Conservation (phyloP, 2,797 vertebrate genomes). For the Xenentodon cancila region DNA sequence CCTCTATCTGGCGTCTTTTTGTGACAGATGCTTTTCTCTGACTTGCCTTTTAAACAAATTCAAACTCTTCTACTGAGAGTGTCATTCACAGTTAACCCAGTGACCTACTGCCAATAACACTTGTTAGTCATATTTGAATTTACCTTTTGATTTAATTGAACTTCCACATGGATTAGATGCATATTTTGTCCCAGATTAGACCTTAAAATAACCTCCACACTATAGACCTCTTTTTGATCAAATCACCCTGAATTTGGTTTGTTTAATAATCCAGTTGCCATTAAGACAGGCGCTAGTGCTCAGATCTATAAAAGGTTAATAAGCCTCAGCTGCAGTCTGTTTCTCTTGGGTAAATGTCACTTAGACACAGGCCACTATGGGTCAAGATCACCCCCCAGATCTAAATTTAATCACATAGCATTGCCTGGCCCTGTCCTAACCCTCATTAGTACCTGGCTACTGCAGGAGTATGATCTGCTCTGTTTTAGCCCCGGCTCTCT, state of each 20-base stretch:
- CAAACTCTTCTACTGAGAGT: not conserved
- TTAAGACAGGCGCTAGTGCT: constrained; percentile 78
- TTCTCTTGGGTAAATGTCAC: constrained; percentile 88
- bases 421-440: constrained; percentile 80
- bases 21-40: no score
- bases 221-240: constrained; percentile 71
- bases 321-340: constrained; percentile 83
- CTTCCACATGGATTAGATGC: constrained; percentile 48
- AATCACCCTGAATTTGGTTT: constrained; percentile 79
- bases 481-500: constrained; percentile 63
- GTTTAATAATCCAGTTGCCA: constrained; percentile 87
- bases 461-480: constrained; percentile 77
- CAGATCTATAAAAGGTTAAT: constrained; percentile 87
- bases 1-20: no score
- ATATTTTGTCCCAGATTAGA: constrained; percentile 54
- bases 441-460: constrained; percentile 86
- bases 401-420: constrained; percentile 87
- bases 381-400: constrained; percentile 88
- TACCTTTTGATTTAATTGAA: constrained; percentile 36
- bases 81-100: constrained; percentile 30
- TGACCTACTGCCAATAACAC: constrained; percentile 31
- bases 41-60: not conserved
- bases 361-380: constrained; percentile 82
- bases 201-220: constrained; percentile 67
- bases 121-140: constrained; percentile 30